Base-by-base conservation (phyloP, 1,140 invertebrate genomes). In the Meloidogyne floridensis region DNA sequence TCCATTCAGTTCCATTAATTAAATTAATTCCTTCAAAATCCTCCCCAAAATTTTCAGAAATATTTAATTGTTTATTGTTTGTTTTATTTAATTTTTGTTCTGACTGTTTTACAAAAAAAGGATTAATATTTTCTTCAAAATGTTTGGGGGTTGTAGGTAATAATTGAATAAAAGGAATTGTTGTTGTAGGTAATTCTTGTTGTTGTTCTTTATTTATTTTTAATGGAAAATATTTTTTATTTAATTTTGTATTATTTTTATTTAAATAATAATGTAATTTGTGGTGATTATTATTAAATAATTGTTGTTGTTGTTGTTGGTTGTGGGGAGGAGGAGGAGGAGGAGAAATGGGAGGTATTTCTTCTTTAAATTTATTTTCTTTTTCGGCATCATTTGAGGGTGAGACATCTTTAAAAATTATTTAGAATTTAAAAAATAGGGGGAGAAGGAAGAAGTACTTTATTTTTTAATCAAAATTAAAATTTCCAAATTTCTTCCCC, bases 241-340 rank as follows among this genome's bases (percentile, higher is more conserved):
- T 65, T 65, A 65, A 65, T 65, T 65, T 65, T 65, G 59, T 13
- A 65, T 65, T 65, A 65, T 65, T 65, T 65, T 65, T 65, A 65
- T 65, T 65, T 65, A 65, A n/a, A 18, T 65, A 15, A 65, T 65
- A 65, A 65, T 65, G 59, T n/a, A 65, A n/a, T 65, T 65, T 65
- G 7, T 65, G 15, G 7, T 65, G 15, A 65, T 59, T 59, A 15
- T 59, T 15, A 59, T 32, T 32, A 32, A 32, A 32, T 32, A 32
- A 32, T 32, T 32, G 32, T 32, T 32, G 32, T 32, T 32, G 32
- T 32, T 32, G 32, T 32, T 47, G 47, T 47, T 47, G 47, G 47
- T 47, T 32, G 32, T 32, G 32, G 32, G 32, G 32, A 32, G 32
- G 32, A 32, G 32, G 32, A 32, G 32, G 32, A 32, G 32, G 47